Evolutionary conservation across 2,888 invertebrate species (phyloP).

Genomic region (Drosophila paracracens): DNA sequence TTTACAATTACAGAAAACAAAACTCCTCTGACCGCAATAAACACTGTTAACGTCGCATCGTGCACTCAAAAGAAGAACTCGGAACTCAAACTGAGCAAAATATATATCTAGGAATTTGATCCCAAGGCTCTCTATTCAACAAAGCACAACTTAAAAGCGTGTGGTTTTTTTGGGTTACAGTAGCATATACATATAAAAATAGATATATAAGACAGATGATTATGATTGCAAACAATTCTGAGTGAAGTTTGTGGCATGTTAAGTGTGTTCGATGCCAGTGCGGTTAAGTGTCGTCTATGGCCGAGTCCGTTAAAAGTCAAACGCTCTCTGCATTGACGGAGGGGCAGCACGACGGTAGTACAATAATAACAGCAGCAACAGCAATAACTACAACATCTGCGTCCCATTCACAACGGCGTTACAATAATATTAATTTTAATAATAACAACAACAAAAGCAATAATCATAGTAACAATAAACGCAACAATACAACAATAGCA

Average conservation of each 20-base stretch:
- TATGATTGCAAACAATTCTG: slow-evolving; percentile 40
- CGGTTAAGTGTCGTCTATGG: slow-evolving; percentile 95
- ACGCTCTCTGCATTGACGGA: slow-evolving; percentile 90
- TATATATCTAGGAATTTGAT: slow-evolving; percentile 1
- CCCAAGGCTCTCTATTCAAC: slow-evolving; percentile 3
- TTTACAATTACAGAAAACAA: slow-evolving; percentile 37
- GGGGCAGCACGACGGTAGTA: slow-evolving; percentile 85
- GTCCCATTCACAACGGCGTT: slow-evolving; percentile 36
- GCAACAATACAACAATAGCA: slow-evolving; percentile 27
- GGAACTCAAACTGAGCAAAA: background rate
- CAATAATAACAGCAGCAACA: slow-evolving; percentile 57
- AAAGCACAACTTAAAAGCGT: slow-evolving; percentile 6
- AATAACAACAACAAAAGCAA: slow-evolving; percentile 54
- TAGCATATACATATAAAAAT: slow-evolving; percentile 7
- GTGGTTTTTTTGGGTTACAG: slow-evolving; percentile 3
- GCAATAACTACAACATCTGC: slow-evolving; percentile 44
- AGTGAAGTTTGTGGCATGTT: slow-evolving; percentile 83
- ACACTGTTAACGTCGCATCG: slow-evolving; percentile 15
- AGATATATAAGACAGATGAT: slow-evolving; percentile 32
- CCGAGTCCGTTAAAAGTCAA: slow-evolving; percentile 93
- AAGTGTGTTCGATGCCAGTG: slow-evolving; percentile 86
- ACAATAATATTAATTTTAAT: slow-evolving; percentile 35
- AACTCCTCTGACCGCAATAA: slow-evolving; percentile 27
- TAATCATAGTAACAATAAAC: slow-evolving; percentile 48
- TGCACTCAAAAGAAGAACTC: slow-evolving; percentile 13